Evolutionary conservation across 2,797 vertebrate species (phyloP), one percentile per base, ranked within the genome.

Genomic region (Falco cherrug): DNA sequence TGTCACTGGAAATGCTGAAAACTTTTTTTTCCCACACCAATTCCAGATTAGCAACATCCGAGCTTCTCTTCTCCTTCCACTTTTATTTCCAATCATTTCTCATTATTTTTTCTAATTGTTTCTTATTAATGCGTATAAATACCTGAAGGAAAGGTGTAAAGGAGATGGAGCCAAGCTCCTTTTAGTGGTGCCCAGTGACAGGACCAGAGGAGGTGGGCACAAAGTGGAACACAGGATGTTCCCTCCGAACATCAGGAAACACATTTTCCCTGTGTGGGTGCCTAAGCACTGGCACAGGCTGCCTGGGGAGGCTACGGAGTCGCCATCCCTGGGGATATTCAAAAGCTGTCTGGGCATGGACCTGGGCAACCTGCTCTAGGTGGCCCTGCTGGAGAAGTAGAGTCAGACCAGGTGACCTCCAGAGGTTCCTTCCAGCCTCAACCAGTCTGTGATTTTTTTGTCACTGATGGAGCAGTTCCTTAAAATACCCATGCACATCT

Each of bases 321-420:
- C 50, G 28, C 68, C 21, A 11, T 25, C 48, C 73, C 43, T 22
- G 1, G 43, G 25, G 39, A 69, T 11, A 26, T 6, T 53, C n/a
- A 60, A 56, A 48, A 64, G 7, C 26, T 18, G 17, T 45, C 43
- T 67, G 39, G 43, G 51, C 1, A 1, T 3, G 0, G 20, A 15
- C 53, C 61, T 33, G 22, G 17, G 35, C 53, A 94, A 15, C 21
- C 68, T 43, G 45, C 18, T 63, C 11, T 4, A 11, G 19, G 37
- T 37, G 31, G 14, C 33, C 33, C 60, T n/a, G 22, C n/a, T 51
- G 14, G 39, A 39, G 16, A 35, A 18, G 37, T 18, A 43, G 22
- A 6, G 3, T 45, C 78, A 37, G 20, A 39, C 22, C 31, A 65
- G 21, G 31, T 2, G 9, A 76, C 25, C 43, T 87, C 69, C 28